Conservation (phyloP, 2,113 vertebrate species). For the Deroptyus accipitrinus region DNA sequence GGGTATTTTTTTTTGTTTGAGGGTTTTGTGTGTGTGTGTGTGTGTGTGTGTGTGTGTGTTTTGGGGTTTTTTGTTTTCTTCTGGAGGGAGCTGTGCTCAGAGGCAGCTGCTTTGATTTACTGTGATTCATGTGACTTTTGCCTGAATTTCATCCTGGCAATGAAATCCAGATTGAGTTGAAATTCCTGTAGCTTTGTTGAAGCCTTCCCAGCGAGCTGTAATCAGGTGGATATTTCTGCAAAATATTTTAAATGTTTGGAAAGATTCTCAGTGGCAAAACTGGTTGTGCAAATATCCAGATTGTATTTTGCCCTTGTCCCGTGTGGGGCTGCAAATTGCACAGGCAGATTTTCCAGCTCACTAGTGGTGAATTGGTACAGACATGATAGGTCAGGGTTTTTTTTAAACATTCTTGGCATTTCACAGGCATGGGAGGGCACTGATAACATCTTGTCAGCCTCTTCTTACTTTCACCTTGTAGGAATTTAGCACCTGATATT, state of each 20-base stretch:
- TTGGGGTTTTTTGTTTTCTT: background rate
- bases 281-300: background rate
- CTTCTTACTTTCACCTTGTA: background rate
- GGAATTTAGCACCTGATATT: slow-evolving; percentile 41
- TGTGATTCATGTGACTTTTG: background rate
- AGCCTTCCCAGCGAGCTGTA: background rate
- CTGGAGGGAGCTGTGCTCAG: background rate
- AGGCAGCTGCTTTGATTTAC: slow-evolving; percentile 54
- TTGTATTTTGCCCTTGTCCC: fast-evolving
- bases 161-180: slow-evolving; percentile 32
- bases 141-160: background rate
- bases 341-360: background rate
- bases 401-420: background rate
- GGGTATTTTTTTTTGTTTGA: background rate
- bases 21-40: background rate
- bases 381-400: background rate
- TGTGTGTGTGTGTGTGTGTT: too few species aligned
- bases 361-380: background rate
- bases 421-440: background rate
- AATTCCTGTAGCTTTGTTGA: slow-evolving; percentile 24
- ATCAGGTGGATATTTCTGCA: slow-evolving; percentile 20
- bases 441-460: background rate
- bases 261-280: background rate
- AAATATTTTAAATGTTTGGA: background rate
- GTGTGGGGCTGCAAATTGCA: background rate